These are phyloP conservation scores for Sycophila sp. DNA, from an alignment of 1,140 invertebrate species.

Conservation along the genomic window DNA sequence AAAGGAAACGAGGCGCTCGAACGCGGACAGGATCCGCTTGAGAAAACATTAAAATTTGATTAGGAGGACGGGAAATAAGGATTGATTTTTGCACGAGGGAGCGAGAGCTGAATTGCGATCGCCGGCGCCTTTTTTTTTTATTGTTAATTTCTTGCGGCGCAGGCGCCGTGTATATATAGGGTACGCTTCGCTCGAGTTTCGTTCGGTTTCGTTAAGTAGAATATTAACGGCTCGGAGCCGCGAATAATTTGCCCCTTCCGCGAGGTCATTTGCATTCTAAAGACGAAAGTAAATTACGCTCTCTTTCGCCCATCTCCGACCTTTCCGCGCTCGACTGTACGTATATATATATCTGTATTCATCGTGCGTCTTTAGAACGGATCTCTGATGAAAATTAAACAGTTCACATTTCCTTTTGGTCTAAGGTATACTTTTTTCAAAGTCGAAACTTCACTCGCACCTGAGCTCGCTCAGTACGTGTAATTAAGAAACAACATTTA, in stretches of 20 bases:
- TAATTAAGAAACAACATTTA: not conserved
- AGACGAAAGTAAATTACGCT: constrained; percentile 12
- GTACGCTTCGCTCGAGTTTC: not conserved
- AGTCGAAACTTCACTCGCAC: not conserved
- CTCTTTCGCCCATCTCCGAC: not conserved
- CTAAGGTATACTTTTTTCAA: not conserved
- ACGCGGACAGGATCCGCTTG: not conserved
- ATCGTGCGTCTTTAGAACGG: not conserved
- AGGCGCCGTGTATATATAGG: not conserved
- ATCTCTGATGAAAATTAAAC: constrained; percentile 29
- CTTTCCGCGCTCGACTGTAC: not conserved
- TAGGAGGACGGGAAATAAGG: constrained; percentile 4
- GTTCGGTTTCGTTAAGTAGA: not conserved
- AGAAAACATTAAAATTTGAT: constrained; percentile 31
- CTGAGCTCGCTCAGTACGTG: not conserved
- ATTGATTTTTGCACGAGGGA: constrained; percentile 10
- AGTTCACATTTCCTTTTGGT: constrained; percentile 4
- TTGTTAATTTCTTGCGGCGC: too few species aligned
- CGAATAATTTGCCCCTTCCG: constrained; percentile 20
- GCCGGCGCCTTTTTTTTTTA: too few species aligned
- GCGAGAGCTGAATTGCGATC: constrained; percentile 28
- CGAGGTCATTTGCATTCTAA: constrained; percentile 22
- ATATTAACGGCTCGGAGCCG: not conserved
- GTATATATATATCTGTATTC: constrained; percentile 1
- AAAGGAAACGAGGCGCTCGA: not conserved